A percentile compares a stretch with the other conserved stretches of the same genome.
Conservation (phyloP, 2,888 invertebrate species). For the Orthosia incerta region DNA sequence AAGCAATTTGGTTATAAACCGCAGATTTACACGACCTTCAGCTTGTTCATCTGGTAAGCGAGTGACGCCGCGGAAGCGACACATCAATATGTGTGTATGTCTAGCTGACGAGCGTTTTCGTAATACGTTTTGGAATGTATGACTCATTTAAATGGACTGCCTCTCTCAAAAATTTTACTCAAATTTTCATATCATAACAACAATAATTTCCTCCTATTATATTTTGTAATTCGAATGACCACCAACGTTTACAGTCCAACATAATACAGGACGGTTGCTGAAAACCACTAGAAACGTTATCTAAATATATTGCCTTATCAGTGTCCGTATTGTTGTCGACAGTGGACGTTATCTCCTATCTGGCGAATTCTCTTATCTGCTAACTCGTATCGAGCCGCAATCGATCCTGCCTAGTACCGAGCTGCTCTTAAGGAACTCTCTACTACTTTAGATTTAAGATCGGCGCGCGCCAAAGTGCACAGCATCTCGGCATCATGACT, state of each 20-base stretch:
- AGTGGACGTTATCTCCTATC: conserved; percentile 77
- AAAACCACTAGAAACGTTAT: conserved; percentile 66
- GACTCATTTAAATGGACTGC: conserved; percentile 51
- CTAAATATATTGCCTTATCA: conserved; percentile 64
- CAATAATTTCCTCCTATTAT: conserved; percentile 8
- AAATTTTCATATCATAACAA: conserved; percentile 14
- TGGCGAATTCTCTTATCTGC: conserved; percentile 69
- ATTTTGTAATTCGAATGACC: conserved; percentile 19
- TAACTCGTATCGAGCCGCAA: conserved; percentile 56
- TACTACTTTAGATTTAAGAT: background rate
- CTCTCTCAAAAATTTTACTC: conserved; percentile 12
- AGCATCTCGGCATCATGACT: background rate
- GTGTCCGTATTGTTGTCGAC: conserved; percentile 79
- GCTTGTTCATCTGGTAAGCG: conserved; percentile 50
- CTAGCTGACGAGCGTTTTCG: conserved; percentile 38
- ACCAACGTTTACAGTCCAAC: conserved; percentile 6
- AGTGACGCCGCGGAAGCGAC: conserved; percentile 55
- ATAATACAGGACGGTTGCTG: conserved; percentile 40
- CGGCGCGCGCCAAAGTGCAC: background rate
- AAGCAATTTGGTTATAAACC: conserved; percentile 52
- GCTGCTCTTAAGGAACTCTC: conserved; percentile 8
- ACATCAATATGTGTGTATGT: conserved; percentile 51
- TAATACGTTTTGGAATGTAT: conserved; percentile 45
- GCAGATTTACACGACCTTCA: conserved; percentile 54
- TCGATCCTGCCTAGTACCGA: conserved; percentile 55